phyloP scores from a whole-genome alignment of 2,888 invertebrate species.

The Dynastes maya region DNA sequence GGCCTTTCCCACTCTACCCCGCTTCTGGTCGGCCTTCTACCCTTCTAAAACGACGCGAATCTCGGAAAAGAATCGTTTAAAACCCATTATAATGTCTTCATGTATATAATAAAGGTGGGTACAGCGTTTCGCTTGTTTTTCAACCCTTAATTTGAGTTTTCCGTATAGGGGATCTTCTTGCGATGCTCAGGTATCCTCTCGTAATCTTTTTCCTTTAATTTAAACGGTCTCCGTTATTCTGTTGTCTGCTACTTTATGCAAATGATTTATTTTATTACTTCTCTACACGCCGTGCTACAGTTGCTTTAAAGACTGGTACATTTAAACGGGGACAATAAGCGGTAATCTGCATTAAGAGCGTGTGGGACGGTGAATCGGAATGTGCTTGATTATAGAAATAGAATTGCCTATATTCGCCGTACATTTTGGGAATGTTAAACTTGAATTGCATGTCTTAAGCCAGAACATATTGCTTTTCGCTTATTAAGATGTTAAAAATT shows the following conservation, averaged over 20 bases:
- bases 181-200: slow-evolving; percentile 11
- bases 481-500: too few relatives aligned
- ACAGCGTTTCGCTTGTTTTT: slow-evolving; percentile 29
- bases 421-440: too few relatives aligned
- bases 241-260: slow-evolving; percentile 33
- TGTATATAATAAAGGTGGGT: slow-evolving; percentile 36
- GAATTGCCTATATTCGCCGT: not conserved
- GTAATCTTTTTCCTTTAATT: slow-evolving; percentile 44
- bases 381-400: not conserved
- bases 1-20: not conserved
- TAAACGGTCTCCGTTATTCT: slow-evolving; percentile 17
- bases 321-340: slow-evolving; percentile 11
- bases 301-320: not conserved
- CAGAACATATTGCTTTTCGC: too few relatives aligned
- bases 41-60: not conserved
- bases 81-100: slow-evolving; percentile 44
- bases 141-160: slow-evolving; percentile 31
- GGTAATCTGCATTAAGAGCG: slow-evolving; percentile 7
- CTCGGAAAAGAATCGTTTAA: slow-evolving; percentile 36
- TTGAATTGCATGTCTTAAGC: too few relatives aligned
- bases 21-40: not conserved
- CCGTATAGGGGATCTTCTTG: slow-evolving; percentile 14
- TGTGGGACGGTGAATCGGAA: not conserved
- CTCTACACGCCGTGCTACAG: not conserved
- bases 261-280: slow-evolving; percentile 40